These are phyloP conservation scores for Hofmannophila pseudospretella DNA, from an alignment of 2,888 invertebrate species.

Conservation along the genomic window DNA sequence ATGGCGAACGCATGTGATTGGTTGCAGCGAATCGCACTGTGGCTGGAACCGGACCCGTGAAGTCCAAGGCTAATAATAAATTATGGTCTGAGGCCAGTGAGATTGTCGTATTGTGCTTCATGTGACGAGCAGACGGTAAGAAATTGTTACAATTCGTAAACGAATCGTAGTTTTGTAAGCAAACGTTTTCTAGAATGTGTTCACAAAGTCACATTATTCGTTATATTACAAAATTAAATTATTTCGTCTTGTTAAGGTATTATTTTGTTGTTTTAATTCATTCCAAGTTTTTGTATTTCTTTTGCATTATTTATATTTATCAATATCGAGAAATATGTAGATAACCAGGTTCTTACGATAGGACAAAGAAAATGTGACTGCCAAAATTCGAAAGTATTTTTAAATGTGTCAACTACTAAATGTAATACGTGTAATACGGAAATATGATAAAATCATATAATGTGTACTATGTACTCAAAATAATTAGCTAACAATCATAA, in stretches of 20 bases:
- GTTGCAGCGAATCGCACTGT: too few species aligned
- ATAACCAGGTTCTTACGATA: neutral
- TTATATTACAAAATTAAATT: constrained; percentile 3
- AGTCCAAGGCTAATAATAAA: too few species aligned
- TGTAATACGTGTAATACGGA: constrained; percentile 13
- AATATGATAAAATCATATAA: constrained; percentile 40
- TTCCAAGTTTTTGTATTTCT: constrained; percentile 14
- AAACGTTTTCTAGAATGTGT: constrained; percentile 21
- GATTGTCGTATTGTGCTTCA: constrained; percentile 8
- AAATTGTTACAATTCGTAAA: constrained; percentile 48
- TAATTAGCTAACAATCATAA: neutral
- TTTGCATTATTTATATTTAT: constrained; percentile 11
- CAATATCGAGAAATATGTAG: neutral
- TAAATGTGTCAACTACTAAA: constrained; percentile 49
- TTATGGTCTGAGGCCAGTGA: too few species aligned
- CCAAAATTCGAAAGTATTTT: constrained; percentile 66
- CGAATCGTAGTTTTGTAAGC: constrained; percentile 28
- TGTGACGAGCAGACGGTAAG: constrained; percentile 19
- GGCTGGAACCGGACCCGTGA: too few species aligned
- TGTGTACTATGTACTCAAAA: neutral
- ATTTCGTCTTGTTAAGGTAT: constrained; percentile 17
- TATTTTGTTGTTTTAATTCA: constrained; percentile 2
- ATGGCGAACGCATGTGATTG: too few species aligned
- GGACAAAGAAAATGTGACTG: constrained; percentile 49
- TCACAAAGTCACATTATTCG: constrained; percentile 45